Percentiles rank a stretch among this genome's conserved stretches.
Evolutionary conservation across 92 coral and sea anemone species (phyloP).

Genomic region (Blastomussa wellsi): DNA sequence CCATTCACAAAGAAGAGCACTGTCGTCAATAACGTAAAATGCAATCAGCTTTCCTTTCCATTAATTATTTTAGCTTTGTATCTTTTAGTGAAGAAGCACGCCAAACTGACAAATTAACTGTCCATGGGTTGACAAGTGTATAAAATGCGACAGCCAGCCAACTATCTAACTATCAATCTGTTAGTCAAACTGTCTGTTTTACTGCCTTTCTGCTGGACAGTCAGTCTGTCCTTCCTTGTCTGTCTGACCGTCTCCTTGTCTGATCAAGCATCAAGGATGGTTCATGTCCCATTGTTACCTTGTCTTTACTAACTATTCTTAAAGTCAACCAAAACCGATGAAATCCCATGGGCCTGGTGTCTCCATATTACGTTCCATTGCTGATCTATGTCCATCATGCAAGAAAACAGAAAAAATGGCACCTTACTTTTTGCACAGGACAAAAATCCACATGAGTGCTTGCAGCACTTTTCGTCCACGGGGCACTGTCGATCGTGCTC

Average conservation of each 20-base stretch:
- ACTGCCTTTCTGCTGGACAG: no score
- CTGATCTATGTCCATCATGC: not conserved
- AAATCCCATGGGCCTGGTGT: no score
- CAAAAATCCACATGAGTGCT: slow-evolving; percentile 43
- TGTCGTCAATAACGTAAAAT: not conserved
- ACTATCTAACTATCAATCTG: no score
- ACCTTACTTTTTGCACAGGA: slow-evolving; percentile 5
- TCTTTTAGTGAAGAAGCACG: not conserved
- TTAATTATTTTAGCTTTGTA: not conserved
- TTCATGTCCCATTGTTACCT: not conserved
- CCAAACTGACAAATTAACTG: not conserved
- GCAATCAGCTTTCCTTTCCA: not conserved
- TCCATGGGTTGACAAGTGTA: no score
- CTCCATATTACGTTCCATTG: no score
- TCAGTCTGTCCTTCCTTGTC: no score
- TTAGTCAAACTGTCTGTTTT: no score
- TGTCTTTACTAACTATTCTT: not conserved
- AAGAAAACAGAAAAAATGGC: not conserved
- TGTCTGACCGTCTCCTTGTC: not conserved
- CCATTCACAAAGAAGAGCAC: not conserved
- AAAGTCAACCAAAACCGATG: no score
- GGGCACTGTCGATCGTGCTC: slow-evolving; percentile 60
- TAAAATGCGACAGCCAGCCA: no score
- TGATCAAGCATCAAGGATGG: not conserved
- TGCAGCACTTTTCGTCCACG: slow-evolving; percentile 68